Evolutionary conservation across 2,797 vertebrate species (phyloP).

Genomic region (Anomalospiza imberbis): DNA sequence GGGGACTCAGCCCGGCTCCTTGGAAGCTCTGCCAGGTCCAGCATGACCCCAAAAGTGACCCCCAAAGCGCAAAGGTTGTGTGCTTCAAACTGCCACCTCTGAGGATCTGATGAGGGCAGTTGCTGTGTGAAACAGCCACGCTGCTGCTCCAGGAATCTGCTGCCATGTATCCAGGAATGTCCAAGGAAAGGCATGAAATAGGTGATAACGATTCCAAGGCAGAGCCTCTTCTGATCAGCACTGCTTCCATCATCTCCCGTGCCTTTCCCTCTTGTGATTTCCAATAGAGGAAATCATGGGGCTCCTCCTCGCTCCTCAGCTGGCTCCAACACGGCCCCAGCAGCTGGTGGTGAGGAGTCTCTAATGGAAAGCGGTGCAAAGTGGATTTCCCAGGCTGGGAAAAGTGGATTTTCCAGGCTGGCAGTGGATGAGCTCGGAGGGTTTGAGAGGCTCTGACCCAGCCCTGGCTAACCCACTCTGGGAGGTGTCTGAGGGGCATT

Average conservation of each 20-base stretch:
- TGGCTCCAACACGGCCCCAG: not conserved
- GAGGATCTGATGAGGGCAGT: not conserved
- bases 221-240: not conserved
- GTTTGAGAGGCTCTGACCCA: not conserved
- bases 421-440: not conserved
- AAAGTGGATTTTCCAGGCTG: not conserved
- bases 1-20: not conserved
- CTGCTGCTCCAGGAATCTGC: accelerated
- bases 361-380: accelerated
- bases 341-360: not conserved
- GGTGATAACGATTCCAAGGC: not conserved
- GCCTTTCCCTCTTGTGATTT: not conserved
- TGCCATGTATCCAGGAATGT: accelerated
- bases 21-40: not conserved
- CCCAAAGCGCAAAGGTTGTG: not conserved
- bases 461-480: not conserved
- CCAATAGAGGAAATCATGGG: not conserved
- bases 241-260: not conserved
- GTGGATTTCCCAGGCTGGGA: not conserved
- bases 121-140: accelerated
- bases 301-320: not conserved
- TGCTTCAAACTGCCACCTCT: not conserved
- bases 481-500: not conserved
- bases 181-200: not conserved
- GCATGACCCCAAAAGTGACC: not conserved